Conservation (phyloP, 2,888 invertebrate genomes). For the Laothoe populi region DNA sequence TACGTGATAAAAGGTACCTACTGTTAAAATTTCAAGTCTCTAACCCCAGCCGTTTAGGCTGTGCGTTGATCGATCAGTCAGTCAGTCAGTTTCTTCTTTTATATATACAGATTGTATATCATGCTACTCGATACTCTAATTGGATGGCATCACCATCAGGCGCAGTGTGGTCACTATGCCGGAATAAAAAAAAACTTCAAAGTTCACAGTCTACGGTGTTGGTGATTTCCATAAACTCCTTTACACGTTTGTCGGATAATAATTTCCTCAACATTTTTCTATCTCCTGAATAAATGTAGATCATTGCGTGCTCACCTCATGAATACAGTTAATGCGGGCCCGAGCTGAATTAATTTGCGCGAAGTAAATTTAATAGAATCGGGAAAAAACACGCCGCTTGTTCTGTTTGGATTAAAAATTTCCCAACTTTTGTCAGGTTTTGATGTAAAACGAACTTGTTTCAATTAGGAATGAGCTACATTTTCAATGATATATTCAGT, state of each 20-base stretch:
- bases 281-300: constrained; percentile 22
- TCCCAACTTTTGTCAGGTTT: constrained; percentile 33
- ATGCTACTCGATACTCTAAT: no score
- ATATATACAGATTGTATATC: no score
- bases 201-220: no score
- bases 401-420: constrained; percentile 38
- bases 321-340: constrained; percentile 61
- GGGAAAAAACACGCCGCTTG: constrained; percentile 44
- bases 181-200: no score
- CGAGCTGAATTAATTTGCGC: constrained; percentile 53
- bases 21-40: no score
- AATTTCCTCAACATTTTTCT: constrained; percentile 18
- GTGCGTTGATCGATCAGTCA: no score
- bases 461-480: constrained; percentile 1
- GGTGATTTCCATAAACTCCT: no score
- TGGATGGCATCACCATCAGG: no score
- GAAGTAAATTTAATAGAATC: constrained; percentile 57
- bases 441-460: constrained; percentile 24
- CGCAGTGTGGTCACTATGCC: no score
- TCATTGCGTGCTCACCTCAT: constrained; percentile 45
- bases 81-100: no score
- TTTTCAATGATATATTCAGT: constrained; percentile 11
- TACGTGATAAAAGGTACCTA: no score
- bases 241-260: constrained; percentile 10
- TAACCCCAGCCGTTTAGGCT: no score